A percentile compares a stretch with the other conserved stretches of the same genome.
Evolutionary conservation across 2,797 vertebrate genomes (phyloP).

Genomic region (Mastacembelus armatus): DNA sequence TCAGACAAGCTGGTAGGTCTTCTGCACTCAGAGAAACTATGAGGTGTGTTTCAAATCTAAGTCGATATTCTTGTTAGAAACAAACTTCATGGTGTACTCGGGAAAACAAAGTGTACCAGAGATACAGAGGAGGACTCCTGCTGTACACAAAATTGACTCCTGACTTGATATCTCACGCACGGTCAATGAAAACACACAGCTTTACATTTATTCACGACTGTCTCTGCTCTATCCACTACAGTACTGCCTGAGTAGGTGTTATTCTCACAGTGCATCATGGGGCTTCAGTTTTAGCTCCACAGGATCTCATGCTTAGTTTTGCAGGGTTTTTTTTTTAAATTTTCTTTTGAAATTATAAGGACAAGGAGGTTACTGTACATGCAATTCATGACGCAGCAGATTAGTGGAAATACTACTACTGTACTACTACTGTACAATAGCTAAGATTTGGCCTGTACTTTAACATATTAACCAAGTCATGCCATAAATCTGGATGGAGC

Average conservation of each 20-base stretch:
- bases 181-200: slow-evolving; percentile 45
- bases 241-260: background rate
- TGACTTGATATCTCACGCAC: slow-evolving; percentile 15
- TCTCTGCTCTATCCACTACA: no score
- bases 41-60: slow-evolving; percentile 12
- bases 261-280: background rate
- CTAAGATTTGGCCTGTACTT: slow-evolving; percentile 4
- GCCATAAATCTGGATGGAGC: slow-evolving; percentile 60
- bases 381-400: slow-evolving; percentile 3
- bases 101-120: slow-evolving; percentile 8
- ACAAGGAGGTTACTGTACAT: background rate
- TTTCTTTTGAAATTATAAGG: slow-evolving; percentile 4
- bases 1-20: slow-evolving; percentile 14
- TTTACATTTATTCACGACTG: no score
- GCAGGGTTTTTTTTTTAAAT: background rate
- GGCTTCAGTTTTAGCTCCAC: background rate
- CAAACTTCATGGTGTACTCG: background rate
- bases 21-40: slow-evolving; percentile 1
- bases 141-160: slow-evolving; percentile 27
- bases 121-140: slow-evolving; percentile 14
- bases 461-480: slow-evolving; percentile 23
- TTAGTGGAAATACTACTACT: no score
- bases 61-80: slow-evolving; percentile 12
- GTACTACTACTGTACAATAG: background rate
- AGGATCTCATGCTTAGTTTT: background rate